Evolutionary conservation across 2,888 invertebrate genomes (phyloP).

Genomic region (Caenorhabditis becei): DNA sequence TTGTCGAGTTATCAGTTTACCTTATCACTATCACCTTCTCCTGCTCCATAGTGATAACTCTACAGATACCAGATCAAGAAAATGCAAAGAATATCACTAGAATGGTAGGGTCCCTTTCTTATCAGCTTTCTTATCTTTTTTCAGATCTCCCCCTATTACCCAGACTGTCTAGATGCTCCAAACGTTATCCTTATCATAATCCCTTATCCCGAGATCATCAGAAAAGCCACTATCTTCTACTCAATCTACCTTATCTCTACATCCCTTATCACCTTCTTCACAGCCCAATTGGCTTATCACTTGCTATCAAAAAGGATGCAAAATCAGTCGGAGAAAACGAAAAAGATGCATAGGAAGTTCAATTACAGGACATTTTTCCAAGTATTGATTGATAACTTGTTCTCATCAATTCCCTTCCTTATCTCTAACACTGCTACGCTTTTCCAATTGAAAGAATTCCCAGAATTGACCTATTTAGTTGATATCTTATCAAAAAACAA

Average conservation of each 20-base stretch:
- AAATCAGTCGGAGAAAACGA: conserved; percentile 19
- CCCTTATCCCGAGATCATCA: conserved; percentile 14
- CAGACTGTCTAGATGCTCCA: conserved; percentile 18
- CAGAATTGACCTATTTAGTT: conserved; percentile 26
- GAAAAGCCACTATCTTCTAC: conserved; percentile 10
- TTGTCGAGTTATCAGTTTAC: conserved; percentile 1
- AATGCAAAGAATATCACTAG: conserved; percentile 12
- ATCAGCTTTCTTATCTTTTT: not conserved
- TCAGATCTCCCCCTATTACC: conserved; percentile 33
- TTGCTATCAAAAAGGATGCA: conserved; percentile 12
- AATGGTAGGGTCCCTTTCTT: conserved; percentile 3
- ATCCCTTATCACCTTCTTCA: not conserved
- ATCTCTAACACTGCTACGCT: conserved; percentile 14
- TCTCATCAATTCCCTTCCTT: conserved; percentile 16
- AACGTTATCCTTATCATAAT: conserved; percentile 16
- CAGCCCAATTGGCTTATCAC: conserved; percentile 22
- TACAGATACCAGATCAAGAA: conserved; percentile 21
- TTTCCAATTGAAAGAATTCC: conserved; percentile 1
- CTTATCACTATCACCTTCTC: not conserved
- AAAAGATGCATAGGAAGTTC: conserved; percentile 23
- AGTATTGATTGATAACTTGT: conserved; percentile 3
- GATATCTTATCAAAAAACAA: conserved; percentile 21
- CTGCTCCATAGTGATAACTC: not conserved
- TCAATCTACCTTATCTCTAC: not conserved
- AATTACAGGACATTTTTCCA: conserved; percentile 20